phyloP scores from a whole-genome alignment of 35 echinoderm and acorn worm genomes.

The Lytechinus pictus region DNA sequence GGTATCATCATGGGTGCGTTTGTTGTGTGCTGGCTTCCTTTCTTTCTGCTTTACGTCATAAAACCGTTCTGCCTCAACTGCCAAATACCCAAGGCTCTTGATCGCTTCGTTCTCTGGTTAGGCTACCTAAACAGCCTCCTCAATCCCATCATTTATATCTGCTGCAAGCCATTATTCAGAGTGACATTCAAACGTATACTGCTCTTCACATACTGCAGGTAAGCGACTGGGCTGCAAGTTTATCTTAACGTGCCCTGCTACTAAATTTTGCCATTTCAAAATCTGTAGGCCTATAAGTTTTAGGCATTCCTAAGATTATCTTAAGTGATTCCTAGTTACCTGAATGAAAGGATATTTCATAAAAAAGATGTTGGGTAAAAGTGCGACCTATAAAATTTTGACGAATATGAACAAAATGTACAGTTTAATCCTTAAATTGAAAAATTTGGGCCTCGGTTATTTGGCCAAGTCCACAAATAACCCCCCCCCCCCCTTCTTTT shows the following conservation, averaged over 20 bases:
- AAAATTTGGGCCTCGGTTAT: too few species aligned
- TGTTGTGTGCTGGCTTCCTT: constrained; percentile 78
- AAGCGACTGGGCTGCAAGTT: background rate
- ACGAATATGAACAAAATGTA: too few species aligned
- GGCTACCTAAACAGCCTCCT: constrained; percentile 78
- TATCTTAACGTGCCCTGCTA: background rate
- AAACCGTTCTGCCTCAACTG: constrained; percentile 69
- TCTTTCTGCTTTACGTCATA: constrained; percentile 78
- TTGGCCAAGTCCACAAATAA: too few species aligned
- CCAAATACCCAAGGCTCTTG: constrained; percentile 56
- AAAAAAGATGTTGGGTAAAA: too few species aligned
- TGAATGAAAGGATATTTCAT: too few species aligned
- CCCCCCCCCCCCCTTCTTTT: too few species aligned
- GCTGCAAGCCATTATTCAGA: constrained; percentile 79
- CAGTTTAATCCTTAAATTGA: too few species aligned
- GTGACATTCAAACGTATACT: constrained; percentile 75
- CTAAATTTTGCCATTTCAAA: too few species aligned
- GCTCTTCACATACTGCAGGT: constrained; percentile 68
- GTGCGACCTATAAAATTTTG: too few species aligned
- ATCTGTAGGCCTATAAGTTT: too few species aligned
- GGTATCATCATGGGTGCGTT: constrained; percentile 83
- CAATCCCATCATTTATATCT: constrained; percentile 86
- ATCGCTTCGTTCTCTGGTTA: constrained; percentile 73
- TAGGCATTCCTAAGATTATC: too few species aligned
- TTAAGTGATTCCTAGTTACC: too few species aligned